Conservation (phyloP, 2,113 vertebrate genomes). For the Agapornis roseicollis region DNA sequence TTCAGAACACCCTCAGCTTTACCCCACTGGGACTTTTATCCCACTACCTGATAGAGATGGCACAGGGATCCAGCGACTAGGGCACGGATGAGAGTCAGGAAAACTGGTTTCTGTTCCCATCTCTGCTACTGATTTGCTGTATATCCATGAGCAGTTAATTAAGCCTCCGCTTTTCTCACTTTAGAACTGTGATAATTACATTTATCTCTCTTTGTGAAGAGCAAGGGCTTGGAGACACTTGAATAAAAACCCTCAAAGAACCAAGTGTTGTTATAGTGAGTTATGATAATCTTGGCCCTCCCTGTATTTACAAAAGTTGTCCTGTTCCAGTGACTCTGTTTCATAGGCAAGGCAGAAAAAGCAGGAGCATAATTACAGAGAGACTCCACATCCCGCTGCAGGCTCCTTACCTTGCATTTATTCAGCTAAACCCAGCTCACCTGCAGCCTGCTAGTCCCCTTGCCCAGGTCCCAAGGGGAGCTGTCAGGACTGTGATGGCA, state of each 20-base stretch:
- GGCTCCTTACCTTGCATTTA: neutral
- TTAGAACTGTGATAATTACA: slow-evolving; percentile 42
- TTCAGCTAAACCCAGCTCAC: neutral
- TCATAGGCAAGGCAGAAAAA: slow-evolving; percentile 20
- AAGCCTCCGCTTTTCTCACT: neutral
- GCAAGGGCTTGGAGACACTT: slow-evolving; percentile 20
- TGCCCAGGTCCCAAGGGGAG: neutral
- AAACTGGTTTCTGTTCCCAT: slow-evolving; percentile 39
- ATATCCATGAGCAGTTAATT: slow-evolving; percentile 18
- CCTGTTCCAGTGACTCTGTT: neutral
- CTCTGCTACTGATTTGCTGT: neutral
- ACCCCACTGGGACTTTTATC: neutral
- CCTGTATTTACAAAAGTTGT: slow-evolving; percentile 14
- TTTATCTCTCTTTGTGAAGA: slow-evolving; percentile 49
- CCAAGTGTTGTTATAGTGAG: neutral
- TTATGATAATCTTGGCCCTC: slow-evolving; percentile 19
- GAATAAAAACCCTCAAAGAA: slow-evolving; percentile 48
- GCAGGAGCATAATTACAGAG: slow-evolving; percentile 15
- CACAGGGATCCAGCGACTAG: neutral
- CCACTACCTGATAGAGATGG: neutral
- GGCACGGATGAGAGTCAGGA: neutral
- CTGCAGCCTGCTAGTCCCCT: neutral
- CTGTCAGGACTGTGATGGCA: neutral
- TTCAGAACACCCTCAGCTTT: neutral
- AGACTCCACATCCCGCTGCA: neutral